Base-by-base conservation (phyloP, 2,797 vertebrate species). In the Falco cherrug region DNA sequence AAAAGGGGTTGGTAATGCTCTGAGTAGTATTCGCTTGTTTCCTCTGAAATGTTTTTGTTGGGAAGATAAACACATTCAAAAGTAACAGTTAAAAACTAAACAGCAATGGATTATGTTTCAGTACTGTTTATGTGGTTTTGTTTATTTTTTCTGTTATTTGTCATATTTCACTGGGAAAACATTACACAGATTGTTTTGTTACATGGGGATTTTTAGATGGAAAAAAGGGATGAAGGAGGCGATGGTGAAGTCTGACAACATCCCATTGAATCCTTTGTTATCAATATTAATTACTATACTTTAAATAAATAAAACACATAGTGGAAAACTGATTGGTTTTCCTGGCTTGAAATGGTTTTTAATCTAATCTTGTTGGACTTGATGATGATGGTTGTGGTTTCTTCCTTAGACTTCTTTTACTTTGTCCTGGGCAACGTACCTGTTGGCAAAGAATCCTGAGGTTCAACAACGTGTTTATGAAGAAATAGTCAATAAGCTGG, bases 381-480 rank as follows among this genome's bases (percentile, higher is more conserved):
- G 59, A 43, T 3, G 5, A 31, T 91, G 41, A 50, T 85, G 43
- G 39, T 68, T 92, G 33, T 93, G 74, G 11, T 93, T 95, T 95
- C 47, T 94, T 88, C 24, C 28, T 35, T 74, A 99, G 99, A 99
- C 99, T 8, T 99, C 99, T n/a, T 99, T 99, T 97, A 99, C 99
- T 4, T 96, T 99, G 78, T 99, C 99, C 8, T 99, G 99, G 99
- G 98, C 99, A 39, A 96, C 96, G n/a, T 99, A 99, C 89, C 98
- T 99, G 81, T 96, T 99, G 86, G 99, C 99, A 10, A 98, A 95
- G 26, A 97, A 99, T 90, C 99, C 99, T 16, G 93, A 97, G 18
- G 94, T 98, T 67, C 99, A 99, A 87, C 97, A 99, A 92, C 87
- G 97, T 84, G 98, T 99, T 97, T 98, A 98, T 73, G 93, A 91